Conservation (phyloP, 2,113 vertebrate species). For the Phrynosoma platyrhinos region DNA sequence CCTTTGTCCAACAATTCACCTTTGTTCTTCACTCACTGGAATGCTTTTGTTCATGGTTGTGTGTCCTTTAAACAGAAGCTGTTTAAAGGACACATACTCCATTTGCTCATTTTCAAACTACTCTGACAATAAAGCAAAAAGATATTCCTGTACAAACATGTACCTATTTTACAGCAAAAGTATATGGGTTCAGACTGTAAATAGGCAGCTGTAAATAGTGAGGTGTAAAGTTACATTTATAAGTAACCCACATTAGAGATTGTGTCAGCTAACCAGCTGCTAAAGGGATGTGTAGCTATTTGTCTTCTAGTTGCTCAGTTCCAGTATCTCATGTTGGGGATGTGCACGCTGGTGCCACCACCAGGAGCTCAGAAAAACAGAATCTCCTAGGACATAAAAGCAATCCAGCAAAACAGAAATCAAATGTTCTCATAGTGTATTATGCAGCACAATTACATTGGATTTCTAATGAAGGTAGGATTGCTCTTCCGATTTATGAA, state of each 20-base stretch:
- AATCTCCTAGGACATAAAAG: constrained; percentile 7
- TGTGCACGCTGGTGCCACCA: constrained; percentile 59
- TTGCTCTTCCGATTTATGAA: not conserved
- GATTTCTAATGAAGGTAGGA: constrained; percentile 8
- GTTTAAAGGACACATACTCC: not conserved
- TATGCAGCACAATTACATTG: not conserved
- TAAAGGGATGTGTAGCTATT: constrained; percentile 19
- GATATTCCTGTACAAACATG: not conserved
- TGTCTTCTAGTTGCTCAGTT: constrained; percentile 31
- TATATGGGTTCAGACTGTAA: constrained; percentile 31
- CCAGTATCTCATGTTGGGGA: constrained; percentile 16
- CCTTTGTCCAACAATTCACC: not conserved
- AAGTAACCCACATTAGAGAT: not conserved
- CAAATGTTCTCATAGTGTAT: constrained; percentile 17
- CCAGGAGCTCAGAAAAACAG: constrained; percentile 56
- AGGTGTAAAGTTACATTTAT: constrained; percentile 22
- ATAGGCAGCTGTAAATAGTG: constrained; percentile 33
- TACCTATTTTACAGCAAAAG: constrained; percentile 3
- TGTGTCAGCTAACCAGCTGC: not conserved
- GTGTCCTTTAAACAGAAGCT: not conserved
- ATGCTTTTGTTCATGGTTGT: not conserved
- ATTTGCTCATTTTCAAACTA: constrained; percentile 4
- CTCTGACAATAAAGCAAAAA: not conserved
- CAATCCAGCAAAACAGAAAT: constrained; percentile 35
- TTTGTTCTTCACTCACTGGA: constrained; percentile 14